These are phyloP conservation scores for Plumapathes pennacea DNA, from an alignment of 92 coral and sea anemone genomes.

Conservation along the genomic window DNA sequence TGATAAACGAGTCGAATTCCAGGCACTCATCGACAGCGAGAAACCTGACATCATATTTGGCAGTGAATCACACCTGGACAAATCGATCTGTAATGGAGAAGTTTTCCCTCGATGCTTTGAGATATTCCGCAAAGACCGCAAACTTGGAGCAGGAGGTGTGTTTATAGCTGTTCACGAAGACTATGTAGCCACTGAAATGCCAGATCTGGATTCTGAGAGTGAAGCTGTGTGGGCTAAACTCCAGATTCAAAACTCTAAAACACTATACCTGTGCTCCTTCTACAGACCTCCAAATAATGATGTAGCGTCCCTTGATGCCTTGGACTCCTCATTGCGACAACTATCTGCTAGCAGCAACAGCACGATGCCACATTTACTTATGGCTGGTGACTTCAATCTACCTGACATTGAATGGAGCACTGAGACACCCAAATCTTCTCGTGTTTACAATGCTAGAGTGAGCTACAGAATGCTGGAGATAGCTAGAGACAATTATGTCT, in stretches of 20 bases:
- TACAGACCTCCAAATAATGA: slow-evolving; percentile 36
- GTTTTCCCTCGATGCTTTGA: slow-evolving; percentile 8
- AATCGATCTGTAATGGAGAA: slow-evolving; percentile 4
- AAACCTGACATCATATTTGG: slow-evolving; percentile 30
- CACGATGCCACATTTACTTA: slow-evolving; percentile 20
- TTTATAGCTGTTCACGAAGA: slow-evolving; percentile 21
- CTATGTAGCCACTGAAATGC: slow-evolving; percentile 7
- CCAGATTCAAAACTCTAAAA: slow-evolving; percentile 10
- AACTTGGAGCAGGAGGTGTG: slow-evolving; percentile 14
- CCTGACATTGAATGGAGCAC: slow-evolving; percentile 28
- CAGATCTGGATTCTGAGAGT: slow-evolving; percentile 11
- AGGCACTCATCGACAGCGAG: slow-evolving; percentile 5
- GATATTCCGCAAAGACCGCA: slow-evolving; percentile 21
- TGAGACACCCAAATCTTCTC: slow-evolving; percentile 1
- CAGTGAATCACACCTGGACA: slow-evolving; percentile 28
- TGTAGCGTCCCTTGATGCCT: slow-evolving; percentile 4
- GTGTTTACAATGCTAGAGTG: slow-evolving; percentile 15
- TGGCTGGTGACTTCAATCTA: slow-evolving; percentile 33
- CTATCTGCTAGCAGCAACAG: neutral
- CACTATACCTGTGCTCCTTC: slow-evolving; percentile 16
- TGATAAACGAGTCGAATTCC: slow-evolving; percentile 16
- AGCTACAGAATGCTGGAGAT: slow-evolving; percentile 23
- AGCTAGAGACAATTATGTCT: slow-evolving; percentile 23
- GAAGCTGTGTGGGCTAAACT: slow-evolving; percentile 41
- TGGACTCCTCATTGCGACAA: slow-evolving; percentile 13